Evolutionary conservation across 1,140 invertebrate species (phyloP).

Genomic region (Rhizoglyphus robini): DNA sequence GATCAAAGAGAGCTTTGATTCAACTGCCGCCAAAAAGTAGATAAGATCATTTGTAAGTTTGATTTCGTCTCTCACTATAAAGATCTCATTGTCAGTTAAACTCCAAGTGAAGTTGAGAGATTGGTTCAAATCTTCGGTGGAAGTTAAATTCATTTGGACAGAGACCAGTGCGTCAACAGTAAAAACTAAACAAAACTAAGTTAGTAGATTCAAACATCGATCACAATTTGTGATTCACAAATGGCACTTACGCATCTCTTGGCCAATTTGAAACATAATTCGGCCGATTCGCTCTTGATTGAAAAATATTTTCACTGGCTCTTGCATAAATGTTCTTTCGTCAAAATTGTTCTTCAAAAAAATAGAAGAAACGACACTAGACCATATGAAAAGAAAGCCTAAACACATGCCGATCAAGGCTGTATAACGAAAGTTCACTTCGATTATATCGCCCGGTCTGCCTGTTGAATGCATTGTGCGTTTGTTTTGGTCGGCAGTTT

Average conservation of each 20-base stretch:
- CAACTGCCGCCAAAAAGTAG: background rate
- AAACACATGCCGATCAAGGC: conserved; percentile 10
- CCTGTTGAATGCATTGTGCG: background rate
- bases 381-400: conserved; percentile 17
- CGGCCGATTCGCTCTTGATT: conserved; percentile 13
- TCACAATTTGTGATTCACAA: background rate
- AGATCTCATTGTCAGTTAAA: conserved; percentile 10
- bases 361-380: background rate
- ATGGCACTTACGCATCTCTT: conserved; percentile 15
- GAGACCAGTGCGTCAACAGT: conserved; percentile 17
- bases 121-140: background rate
- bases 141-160: background rate
- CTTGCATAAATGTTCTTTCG: background rate
- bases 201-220: background rate
- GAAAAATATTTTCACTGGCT: conserved; percentile 1
- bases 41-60: background rate
- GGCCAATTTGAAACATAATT: conserved; percentile 15
- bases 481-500: too few species aligned
- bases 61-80: background rate
- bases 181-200: conserved; percentile 1
- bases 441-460: background rate
- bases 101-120: conserved; percentile 15
- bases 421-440: conserved; percentile 15
- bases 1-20: background rate
- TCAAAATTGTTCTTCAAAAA: conserved; percentile 7